Evolutionary conservation across 2,797 vertebrate species (phyloP).

Genomic region (Apogon hyalosoma): DNA sequence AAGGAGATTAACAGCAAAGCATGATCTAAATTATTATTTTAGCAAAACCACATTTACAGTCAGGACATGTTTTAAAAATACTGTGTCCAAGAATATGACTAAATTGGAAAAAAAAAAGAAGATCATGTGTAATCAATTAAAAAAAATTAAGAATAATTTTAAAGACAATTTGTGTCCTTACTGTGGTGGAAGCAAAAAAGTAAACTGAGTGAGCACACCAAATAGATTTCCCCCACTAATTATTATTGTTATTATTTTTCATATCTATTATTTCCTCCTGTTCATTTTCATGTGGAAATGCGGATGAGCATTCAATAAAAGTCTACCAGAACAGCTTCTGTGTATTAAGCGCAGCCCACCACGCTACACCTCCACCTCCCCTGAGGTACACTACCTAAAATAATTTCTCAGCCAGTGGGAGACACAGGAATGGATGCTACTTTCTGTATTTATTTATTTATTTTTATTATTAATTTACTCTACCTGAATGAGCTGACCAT

Average conservation of each 20-base stretch:
- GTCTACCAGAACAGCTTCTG: slow-evolving; percentile 5
- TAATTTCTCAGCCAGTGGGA: slow-evolving; percentile 45
- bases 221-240: neutral
- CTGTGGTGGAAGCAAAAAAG: neutral
- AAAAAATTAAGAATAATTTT: neutral
- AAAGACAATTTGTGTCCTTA: neutral
- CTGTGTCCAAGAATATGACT: neutral
- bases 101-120: neutral
- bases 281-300: slow-evolving; percentile 1
- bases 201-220: neutral
- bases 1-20: slow-evolving; percentile 2
- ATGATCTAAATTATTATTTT: slow-evolving; percentile 7
- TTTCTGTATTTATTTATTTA: slow-evolving; percentile 8
- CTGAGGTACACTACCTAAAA: slow-evolving; percentile 47
- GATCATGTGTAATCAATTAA: neutral
- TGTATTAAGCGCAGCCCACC: slow-evolving; percentile 45
- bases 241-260: neutral
- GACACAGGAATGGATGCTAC: slow-evolving; percentile 26
- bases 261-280: slow-evolving; percentile 9
- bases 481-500: slow-evolving; percentile 7
- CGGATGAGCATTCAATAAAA: neutral
- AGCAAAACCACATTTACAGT: neutral
- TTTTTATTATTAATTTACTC: neutral
- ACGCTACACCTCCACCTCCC: slow-evolving; percentile 43
- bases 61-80: neutral